These are phyloP conservation scores for Prunella strophiata DNA, from an alignment of 2,797 vertebrate genomes.

Conservation along the genomic window DNA sequence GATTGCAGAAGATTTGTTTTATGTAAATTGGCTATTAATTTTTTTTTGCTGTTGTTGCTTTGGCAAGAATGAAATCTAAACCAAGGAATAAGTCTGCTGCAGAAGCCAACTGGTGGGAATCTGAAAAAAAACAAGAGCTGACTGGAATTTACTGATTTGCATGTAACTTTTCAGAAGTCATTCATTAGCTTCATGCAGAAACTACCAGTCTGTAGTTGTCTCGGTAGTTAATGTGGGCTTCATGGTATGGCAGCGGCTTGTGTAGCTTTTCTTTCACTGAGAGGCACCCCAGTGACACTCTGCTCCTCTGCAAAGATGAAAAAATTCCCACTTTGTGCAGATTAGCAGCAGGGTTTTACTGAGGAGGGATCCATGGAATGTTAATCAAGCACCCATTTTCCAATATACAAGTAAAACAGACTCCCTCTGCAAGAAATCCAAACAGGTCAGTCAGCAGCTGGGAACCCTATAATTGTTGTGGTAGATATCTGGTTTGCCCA, in stretches of 20 bases:
- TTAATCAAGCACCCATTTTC: background rate
- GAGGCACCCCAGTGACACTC: background rate
- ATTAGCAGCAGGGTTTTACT: background rate
- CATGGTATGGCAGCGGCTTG: background rate
- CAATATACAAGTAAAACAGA: background rate
- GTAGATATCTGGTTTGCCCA: background rate
- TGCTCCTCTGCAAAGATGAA: background rate
- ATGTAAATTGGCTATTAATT: background rate
- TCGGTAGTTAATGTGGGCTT: background rate
- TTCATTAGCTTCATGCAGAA: background rate
- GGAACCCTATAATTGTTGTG: fast-evolving
- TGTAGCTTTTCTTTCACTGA: background rate
- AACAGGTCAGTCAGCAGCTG: background rate
- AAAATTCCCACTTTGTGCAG: fast-evolving
- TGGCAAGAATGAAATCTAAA: slow-evolving; percentile 10
- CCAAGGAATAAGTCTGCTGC: background rate
- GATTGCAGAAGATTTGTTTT: background rate
- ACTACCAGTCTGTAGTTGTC: background rate
- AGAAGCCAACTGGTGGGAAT: background rate
- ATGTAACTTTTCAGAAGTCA: background rate
- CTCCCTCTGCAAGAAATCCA: background rate
- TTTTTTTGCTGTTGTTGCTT: background rate
- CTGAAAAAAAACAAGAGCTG: background rate
- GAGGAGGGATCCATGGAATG: background rate
- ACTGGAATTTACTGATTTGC: background rate